Base-by-base conservation (phyloP, 1,140 invertebrate species). In the Chionoecetes opilio region DNA sequence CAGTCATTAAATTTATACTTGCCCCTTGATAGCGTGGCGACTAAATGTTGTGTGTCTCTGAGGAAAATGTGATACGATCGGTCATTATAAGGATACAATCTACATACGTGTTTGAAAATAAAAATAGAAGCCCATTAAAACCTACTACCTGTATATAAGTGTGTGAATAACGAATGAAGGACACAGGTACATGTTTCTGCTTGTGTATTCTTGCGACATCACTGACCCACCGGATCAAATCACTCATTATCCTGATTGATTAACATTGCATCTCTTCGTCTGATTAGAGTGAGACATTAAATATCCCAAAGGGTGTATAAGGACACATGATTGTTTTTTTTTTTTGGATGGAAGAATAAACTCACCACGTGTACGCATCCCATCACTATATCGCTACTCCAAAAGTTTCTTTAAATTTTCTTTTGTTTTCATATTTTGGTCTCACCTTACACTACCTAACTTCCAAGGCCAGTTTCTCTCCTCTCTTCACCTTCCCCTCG, bases 1-100 rank as follows among this genome's bases (percentile, higher is more conserved):
- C 21, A 75, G 26, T 75, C 63, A 75, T 75, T 75, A n/a, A 0
- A 75, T 75, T 75, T 75, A 26, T 75, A n/a, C 21, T 2, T n/a
- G 63, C 21, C 63, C 63, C 63, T n/a, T n/a, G 8, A 75, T 75
- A n/a, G 63, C 63, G 63, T 75, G n/a, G 63, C 1, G 26, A 75
- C 63, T n/a, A 75, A n/a, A n/a, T n/a, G 26, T 21, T 17, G 5
- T 75, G 26, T 75, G n/a, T 75, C 63, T 75, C 63, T 5, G 63
- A 75, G 85, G 34, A 87, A 34, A 17, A 46, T 21, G 37, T 90
- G 88, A 37, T 90, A 90, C 88, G 46, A 90, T 90, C 88, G 88
- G n/a, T 90, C 41, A 90, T 90, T 90, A 90, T 38, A 5, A 5
- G 88, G 88, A 90, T 90, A 90, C 88, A 41, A 90, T 90, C 88